A percentile compares a stretch with the other conserved stretches of the same genome.
Conservation (phyloP, 1,140 invertebrate genomes). For the Cotesia typhae region DNA sequence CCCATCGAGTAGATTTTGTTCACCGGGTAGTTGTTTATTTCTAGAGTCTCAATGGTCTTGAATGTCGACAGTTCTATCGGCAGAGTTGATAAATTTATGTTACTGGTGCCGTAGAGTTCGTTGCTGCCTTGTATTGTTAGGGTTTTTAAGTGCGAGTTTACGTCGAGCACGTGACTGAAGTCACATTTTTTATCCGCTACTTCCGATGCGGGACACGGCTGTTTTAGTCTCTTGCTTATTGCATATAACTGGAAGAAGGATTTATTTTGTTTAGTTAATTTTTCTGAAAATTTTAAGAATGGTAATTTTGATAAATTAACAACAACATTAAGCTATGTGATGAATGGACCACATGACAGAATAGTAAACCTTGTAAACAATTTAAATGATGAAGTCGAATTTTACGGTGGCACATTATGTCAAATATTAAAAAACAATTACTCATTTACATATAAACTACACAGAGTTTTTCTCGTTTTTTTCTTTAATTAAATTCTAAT, state of each 20-base stretch:
- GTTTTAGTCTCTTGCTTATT: constrained; percentile 85
- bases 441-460: too few relatives aligned
- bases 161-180: constrained; percentile 90
- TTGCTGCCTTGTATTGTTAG: constrained; percentile 76
- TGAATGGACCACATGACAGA: too few relatives aligned
- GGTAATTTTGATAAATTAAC: too few relatives aligned
- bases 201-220: constrained; percentile 81
- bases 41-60: constrained; percentile 74
- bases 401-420: too few relatives aligned
- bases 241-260: constrained; percentile 77
- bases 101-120: constrained; percentile 76
- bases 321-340: too few relatives aligned
- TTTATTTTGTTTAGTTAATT: too few relatives aligned
- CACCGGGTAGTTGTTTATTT: constrained; percentile 71
- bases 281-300: too few relatives aligned
- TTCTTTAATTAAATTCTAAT: too few relatives aligned
- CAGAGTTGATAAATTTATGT: constrained; percentile 82
- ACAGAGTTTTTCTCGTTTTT: too few relatives aligned
- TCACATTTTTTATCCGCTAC: constrained; percentile 77
- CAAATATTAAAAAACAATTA: too few relatives aligned
- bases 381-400: too few relatives aligned
- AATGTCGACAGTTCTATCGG: constrained; percentile 84
- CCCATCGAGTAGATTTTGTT: constrained; percentile 75
- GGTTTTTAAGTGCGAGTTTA: constrained; percentile 77
- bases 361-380: too few relatives aligned